A percentile compares a stretch with the other conserved stretches of the same genome.
These are phyloP conservation scores for Macroglossus sobrinus DNA, from an alignment of 2,113 vertebrate species.

Conservation along the genomic window DNA sequence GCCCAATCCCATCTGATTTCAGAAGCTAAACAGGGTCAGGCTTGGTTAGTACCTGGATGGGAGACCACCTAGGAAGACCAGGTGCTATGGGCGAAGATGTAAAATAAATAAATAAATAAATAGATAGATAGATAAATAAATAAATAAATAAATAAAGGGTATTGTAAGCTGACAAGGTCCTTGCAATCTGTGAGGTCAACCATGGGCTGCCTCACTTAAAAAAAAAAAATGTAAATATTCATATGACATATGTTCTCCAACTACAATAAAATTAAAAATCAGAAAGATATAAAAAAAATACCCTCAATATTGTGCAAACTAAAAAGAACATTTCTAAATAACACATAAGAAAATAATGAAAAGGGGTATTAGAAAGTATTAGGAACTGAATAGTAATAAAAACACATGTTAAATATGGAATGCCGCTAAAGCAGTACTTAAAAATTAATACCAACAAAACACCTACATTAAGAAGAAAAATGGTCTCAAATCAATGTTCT, in stretches of 20 bases:
- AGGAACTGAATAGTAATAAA: neutral
- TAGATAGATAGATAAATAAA: too few species aligned
- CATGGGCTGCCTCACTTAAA: too few species aligned
- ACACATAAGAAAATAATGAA: neutral
- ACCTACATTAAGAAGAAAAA: neutral
- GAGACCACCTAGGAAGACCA: too few species aligned
- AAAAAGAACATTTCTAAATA: neutral
- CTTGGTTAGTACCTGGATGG: too few species aligned
- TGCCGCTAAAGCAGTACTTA: neutral
- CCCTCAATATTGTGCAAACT: neutral
- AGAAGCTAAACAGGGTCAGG: too few species aligned
- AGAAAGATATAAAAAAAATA: neutral
- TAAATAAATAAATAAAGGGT: too few species aligned
- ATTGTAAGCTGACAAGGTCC: too few species aligned
- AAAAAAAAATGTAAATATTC: neutral
- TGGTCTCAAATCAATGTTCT: neutral
- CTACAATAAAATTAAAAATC: neutral
- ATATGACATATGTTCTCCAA: neutral
- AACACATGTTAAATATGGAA: neutral
- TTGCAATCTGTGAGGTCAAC: too few species aligned
- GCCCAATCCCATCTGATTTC: too few species aligned
- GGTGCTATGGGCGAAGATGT: too few species aligned
- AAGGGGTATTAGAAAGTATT: neutral
- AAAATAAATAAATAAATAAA: too few species aligned
- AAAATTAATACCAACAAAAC: neutral